Conservation (phyloP, 2,888 invertebrate species). For the Zygothrica quintamaculata region DNA sequence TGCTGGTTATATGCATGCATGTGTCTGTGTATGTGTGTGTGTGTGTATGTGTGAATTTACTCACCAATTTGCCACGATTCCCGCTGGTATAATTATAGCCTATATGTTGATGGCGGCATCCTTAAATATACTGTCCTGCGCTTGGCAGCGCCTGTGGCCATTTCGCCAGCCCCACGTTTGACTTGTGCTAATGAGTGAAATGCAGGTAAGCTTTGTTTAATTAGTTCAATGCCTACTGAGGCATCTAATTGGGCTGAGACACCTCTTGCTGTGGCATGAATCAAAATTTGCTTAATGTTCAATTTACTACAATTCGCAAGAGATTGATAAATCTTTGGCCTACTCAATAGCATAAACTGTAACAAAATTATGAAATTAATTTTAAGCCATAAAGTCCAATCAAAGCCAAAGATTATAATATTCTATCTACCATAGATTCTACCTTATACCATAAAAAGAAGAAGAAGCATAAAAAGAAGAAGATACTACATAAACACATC, state of each 20-base stretch:
- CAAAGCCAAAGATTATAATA: too few species aligned
- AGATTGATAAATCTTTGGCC: background rate
- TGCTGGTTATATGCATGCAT: background rate
- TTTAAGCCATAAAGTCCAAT: too few species aligned
- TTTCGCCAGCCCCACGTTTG: slow-evolving; percentile 34
- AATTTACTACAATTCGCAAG: slow-evolving; percentile 13
- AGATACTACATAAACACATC: too few species aligned
- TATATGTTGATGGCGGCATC: slow-evolving; percentile 34
- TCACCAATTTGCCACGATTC: slow-evolving; percentile 63
- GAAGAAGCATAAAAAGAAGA: too few species aligned
- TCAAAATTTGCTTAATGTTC: slow-evolving; percentile 11
- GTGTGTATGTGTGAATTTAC: slow-evolving; percentile 14
- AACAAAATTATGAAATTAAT: background rate
- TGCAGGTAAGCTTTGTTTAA: slow-evolving; percentile 68
- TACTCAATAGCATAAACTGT: too few species aligned
- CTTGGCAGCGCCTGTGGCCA: slow-evolving; percentile 57
- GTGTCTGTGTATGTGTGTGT: background rate
- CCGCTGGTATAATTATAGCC: slow-evolving; percentile 77
- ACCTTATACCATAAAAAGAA: too few species aligned
- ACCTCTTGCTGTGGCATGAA: slow-evolving; percentile 2
- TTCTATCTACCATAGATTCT: too few species aligned
- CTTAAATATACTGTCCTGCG: slow-evolving; percentile 24
- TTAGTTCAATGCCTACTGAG: slow-evolving; percentile 55
- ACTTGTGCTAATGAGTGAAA: slow-evolving; percentile 54
- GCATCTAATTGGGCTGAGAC: slow-evolving; percentile 61